Evolutionary conservation across 2,888 invertebrate genomes (phyloP).

Genomic region (Ennomos fuscantarius): DNA sequence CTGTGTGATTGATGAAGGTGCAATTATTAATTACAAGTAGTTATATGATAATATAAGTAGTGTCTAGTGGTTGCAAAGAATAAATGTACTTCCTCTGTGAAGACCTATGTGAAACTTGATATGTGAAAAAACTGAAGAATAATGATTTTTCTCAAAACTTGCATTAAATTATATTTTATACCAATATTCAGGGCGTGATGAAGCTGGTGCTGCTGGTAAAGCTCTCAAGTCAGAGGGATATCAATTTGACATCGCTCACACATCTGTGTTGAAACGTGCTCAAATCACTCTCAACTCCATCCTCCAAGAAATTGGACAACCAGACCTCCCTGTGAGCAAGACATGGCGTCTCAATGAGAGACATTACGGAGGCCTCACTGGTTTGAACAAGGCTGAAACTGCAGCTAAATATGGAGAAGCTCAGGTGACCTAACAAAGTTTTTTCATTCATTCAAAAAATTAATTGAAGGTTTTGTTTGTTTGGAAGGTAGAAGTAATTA

Average conservation of each 20-base stretch:
- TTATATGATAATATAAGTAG: too few relatives aligned
- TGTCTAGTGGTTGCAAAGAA: too few relatives aligned
- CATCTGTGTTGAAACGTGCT: slow-evolving; percentile 92
- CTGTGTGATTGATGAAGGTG: too few relatives aligned
- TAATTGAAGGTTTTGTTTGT: too few relatives aligned
- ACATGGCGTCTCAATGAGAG: slow-evolving; percentile 95
- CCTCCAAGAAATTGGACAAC: slow-evolving; percentile 87
- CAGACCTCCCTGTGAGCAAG: slow-evolving; percentile 87
- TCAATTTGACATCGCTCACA: slow-evolving; percentile 92
- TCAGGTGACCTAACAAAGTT: slow-evolving; percentile 80
- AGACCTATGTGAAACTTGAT: too few relatives aligned
- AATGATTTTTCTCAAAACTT: too few relatives aligned
- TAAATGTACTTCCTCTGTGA: too few relatives aligned
- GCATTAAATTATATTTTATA: too few relatives aligned
- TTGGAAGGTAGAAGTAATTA: too few relatives aligned
- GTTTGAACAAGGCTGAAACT: slow-evolving; percentile 93
- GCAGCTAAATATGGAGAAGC: slow-evolving; percentile 94
- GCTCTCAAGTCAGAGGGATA: slow-evolving; percentile 89
- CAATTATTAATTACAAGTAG: too few relatives aligned
- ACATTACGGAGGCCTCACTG: slow-evolving; percentile 94
- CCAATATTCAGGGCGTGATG: slow-evolving; percentile 83
- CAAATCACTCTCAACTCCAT: slow-evolving; percentile 89
- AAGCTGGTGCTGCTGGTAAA: slow-evolving; percentile 89
- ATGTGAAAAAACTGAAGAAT: too few relatives aligned
- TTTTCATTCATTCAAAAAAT: too few relatives aligned